Conservation (phyloP, 2,888 invertebrate genomes). For the Meghimatium bilineatum region DNA sequence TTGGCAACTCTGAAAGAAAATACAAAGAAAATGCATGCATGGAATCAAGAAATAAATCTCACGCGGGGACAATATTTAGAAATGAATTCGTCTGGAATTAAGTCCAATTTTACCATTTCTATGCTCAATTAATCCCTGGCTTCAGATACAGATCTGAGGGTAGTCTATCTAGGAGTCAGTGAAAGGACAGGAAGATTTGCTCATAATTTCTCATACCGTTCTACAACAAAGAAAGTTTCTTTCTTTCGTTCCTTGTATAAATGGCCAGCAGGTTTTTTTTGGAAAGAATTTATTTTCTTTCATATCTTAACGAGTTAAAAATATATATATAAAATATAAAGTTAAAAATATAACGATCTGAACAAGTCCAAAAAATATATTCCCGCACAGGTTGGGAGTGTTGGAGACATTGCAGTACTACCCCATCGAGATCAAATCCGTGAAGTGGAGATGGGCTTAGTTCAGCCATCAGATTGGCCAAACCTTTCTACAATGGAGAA, state of each 20-base stretch:
- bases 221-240: background rate
- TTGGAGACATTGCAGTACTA: too few relatives aligned
- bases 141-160: slow-evolving; percentile 7
- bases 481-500: too few relatives aligned
- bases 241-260: background rate
- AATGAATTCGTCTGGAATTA: background rate
- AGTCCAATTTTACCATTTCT: slow-evolving; percentile 2
- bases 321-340: too few relatives aligned
- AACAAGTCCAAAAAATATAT: too few relatives aligned
- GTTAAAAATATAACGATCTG: too few relatives aligned
- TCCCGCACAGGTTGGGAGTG: too few relatives aligned
- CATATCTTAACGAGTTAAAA: too few relatives aligned
- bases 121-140: slow-evolving; percentile 16
- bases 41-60: slow-evolving; percentile 15
- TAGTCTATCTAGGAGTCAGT: background rate
- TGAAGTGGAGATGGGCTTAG: too few relatives aligned
- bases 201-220: slow-evolving; percentile 1
- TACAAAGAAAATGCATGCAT: slow-evolving; percentile 20
- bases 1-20: background rate
- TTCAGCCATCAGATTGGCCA: too few relatives aligned
- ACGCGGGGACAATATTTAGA: background rate
- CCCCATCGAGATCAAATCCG: too few relatives aligned
- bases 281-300: too few relatives aligned
- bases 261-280: background rate
- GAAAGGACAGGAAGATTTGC: slow-evolving; percentile 10